Evolutionary conservation across 2,888 invertebrate genomes (phyloP).

Genomic region (Polyploca ridens): DNA sequence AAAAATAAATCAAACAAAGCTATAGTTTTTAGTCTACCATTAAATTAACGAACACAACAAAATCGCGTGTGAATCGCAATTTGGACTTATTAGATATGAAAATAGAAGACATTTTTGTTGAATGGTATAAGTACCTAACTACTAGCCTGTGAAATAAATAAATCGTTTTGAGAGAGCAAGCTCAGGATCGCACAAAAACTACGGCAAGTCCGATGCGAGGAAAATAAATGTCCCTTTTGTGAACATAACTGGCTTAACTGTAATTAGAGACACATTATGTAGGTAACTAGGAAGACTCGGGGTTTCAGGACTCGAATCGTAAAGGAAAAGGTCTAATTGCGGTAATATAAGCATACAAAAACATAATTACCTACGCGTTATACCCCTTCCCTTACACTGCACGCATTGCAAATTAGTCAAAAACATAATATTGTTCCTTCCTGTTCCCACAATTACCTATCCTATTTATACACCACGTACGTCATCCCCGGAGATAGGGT

Average conservation of each 20-base stretch:
- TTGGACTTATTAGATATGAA: too few species aligned
- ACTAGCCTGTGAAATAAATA: background rate
- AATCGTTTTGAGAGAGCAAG: constrained; percentile 11
- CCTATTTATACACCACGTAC: too few species aligned
- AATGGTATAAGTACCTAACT: background rate
- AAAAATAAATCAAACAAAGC: too few species aligned
- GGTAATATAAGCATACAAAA: background rate
- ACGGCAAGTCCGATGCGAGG: constrained; percentile 39
- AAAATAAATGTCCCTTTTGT: constrained; percentile 60
- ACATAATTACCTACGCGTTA: background rate
- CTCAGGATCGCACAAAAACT: constrained; percentile 47
- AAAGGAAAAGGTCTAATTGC: background rate
- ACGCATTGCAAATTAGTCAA: background rate
- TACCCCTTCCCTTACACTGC: background rate
- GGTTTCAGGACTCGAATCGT: constrained; percentile 16
- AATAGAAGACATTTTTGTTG: too few species aligned
- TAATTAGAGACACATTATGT: constrained; percentile 58
- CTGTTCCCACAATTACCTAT: too few species aligned
- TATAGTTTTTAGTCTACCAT: too few species aligned
- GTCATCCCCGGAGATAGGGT: too few species aligned
- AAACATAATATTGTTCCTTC: too few species aligned
- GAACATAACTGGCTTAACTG: constrained; percentile 52
- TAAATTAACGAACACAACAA: too few species aligned
- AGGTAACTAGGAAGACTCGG: constrained; percentile 42
- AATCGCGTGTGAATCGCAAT: too few species aligned